Conservation (phyloP, 2,113 vertebrate genomes). For the Trinectes maculatus region DNA sequence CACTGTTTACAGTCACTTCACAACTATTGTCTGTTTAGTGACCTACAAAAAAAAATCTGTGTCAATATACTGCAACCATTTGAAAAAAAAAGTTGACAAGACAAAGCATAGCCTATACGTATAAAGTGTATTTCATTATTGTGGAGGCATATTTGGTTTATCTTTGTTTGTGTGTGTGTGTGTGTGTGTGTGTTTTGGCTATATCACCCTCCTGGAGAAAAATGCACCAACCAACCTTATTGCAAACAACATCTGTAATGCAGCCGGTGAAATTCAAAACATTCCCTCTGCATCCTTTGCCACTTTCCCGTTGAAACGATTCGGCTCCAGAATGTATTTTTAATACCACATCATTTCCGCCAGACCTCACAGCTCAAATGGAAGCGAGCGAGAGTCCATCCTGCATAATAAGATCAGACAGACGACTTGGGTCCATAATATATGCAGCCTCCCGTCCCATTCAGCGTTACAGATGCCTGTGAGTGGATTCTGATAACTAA, state of each 20-base stretch:
- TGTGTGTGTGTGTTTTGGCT: too few species aligned
- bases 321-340: slow-evolving; percentile 46
- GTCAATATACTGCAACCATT: too few species aligned
- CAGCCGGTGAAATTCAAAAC: too few species aligned
- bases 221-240: background rate
- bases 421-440: slow-evolving; percentile 17
- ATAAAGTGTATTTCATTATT: too few species aligned
- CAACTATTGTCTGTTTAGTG: background rate
- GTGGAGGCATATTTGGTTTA: too few species aligned
- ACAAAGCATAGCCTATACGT: too few species aligned
- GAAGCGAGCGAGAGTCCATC: slow-evolving; percentile 10
- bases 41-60: too few species aligned
- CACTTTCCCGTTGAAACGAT: slow-evolving; percentile 26
- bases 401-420: slow-evolving; percentile 28
- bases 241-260: too few species aligned
- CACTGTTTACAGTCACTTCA: background rate
- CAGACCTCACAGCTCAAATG: slow-evolving; percentile 15
- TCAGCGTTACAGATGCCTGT: slow-evolving; percentile 3
- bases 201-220: background rate
- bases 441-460: background rate
- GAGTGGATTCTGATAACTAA: slow-evolving; percentile 17
- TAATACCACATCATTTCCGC: slow-evolving; percentile 19
- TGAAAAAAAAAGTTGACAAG: too few species aligned
- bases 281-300: slow-evolving; percentile 4
- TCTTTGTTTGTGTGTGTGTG: too few species aligned